Evolutionary conservation across 2,888 invertebrate species (phyloP).

Genomic region (Octodonta nipae): DNA sequence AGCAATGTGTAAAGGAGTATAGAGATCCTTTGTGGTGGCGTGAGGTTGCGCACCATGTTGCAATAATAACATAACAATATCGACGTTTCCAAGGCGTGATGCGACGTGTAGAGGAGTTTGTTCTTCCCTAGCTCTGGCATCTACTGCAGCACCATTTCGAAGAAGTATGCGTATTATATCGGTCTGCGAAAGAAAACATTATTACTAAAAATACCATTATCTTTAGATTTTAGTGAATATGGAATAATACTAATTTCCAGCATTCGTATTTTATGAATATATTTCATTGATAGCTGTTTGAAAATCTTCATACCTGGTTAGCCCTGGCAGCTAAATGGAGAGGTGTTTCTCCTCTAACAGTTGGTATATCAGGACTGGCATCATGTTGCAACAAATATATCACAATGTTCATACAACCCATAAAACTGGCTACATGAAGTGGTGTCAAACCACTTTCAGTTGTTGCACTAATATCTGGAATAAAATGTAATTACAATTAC

Average conservation of each 20-base stretch:
- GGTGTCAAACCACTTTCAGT: constrained; percentile 82
- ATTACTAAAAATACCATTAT: not conserved
- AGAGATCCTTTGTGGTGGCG: constrained; percentile 84
- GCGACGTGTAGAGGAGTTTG: constrained; percentile 97
- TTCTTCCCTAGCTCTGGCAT: constrained; percentile 64
- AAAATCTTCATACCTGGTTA: constrained; percentile 75
- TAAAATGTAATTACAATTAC: constrained; percentile 5
- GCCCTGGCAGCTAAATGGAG: constrained; percentile 91
- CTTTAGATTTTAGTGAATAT: not conserved
- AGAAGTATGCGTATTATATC: constrained; percentile 91
- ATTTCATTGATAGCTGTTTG: no score
- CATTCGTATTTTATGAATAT: constrained; percentile 1
- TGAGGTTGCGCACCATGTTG: constrained; percentile 87
- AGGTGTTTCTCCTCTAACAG: constrained; percentile 92
- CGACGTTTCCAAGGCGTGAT: constrained; percentile 85
- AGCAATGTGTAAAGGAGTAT: constrained; percentile 92
- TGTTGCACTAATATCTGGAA: constrained; percentile 51
- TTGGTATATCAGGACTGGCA: constrained; percentile 85
- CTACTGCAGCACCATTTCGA: constrained; percentile 72
- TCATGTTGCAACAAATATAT: constrained; percentile 88
- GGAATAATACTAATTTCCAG: not conserved
- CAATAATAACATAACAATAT: constrained; percentile 83
- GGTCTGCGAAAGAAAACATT: constrained; percentile 37
- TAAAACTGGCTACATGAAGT: constrained; percentile 94
- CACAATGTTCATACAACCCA: constrained; percentile 99